Conservation (phyloP, 2,113 vertebrate species). For the Sapajus apella region DNA sequence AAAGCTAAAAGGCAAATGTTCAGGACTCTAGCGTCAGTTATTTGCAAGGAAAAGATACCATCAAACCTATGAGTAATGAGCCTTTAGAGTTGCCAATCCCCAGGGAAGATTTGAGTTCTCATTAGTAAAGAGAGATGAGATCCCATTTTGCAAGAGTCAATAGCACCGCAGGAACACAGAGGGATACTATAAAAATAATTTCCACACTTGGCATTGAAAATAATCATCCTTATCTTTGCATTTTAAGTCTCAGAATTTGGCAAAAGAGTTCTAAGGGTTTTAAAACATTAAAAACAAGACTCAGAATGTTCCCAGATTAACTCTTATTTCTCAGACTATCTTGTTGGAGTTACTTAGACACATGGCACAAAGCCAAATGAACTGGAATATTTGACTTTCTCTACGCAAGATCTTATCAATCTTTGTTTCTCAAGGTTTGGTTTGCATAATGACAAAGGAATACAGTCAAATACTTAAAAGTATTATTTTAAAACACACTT, state of each 20-base stretch:
- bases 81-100: neutral
- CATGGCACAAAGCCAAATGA: neutral
- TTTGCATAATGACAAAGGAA: neutral
- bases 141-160: neutral
- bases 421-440: neutral
- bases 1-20: neutral
- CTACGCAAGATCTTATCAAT: neutral
- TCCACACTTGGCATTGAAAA: neutral
- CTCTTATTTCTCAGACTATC: neutral
- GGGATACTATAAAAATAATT: neutral
- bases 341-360: neutral
- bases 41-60: constrained; percentile 13
- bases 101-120: constrained; percentile 29
- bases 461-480: neutral
- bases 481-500: neutral
- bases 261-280: constrained; percentile 23
- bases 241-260: constrained; percentile 11
- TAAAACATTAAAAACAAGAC: neutral
- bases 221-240: neutral
- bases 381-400: neutral
- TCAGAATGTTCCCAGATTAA: constrained; percentile 11
- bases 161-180: neutral
- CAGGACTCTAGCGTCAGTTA: neutral
- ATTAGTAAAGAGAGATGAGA: neutral
- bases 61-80: constrained; percentile 9